phyloP scores from a whole-genome alignment of 30 jellyfish, hydroid and myxozoan genomes.

The Cassiopea xamachana region DNA sequence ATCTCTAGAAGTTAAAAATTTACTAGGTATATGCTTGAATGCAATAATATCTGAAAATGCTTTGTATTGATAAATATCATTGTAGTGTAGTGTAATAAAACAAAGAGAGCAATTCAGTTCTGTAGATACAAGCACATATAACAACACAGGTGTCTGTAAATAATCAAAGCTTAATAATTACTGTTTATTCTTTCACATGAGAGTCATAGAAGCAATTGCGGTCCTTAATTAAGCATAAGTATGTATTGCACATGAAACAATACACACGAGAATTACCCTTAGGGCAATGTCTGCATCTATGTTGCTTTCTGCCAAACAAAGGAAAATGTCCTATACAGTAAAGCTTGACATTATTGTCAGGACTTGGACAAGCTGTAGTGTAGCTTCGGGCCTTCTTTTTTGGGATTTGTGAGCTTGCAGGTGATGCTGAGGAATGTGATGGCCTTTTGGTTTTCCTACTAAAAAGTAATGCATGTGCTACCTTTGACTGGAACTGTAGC shows the following conservation, averaged over 20 bases:
- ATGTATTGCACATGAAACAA: not conserved
- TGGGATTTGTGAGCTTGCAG: not conserved
- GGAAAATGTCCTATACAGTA: conserved; percentile 21
- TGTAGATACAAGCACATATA: no score
- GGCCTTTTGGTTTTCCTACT: not conserved
- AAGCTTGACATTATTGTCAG: conserved; percentile 5
- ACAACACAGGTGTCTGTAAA: no score
- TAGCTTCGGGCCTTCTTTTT: no score
- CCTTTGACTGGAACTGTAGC: not conserved
- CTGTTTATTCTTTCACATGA: not conserved
- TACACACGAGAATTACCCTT: not conserved
- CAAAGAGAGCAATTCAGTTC: no score
- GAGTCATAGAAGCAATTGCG: not conserved
- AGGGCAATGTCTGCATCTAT: conserved; percentile 2
- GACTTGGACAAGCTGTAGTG: not conserved
- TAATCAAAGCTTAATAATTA: not conserved
- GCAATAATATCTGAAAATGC: not conserved
- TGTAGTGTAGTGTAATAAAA: not conserved
- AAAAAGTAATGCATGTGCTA: not conserved
- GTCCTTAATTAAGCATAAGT: not conserved
- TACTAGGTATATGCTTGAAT: not conserved
- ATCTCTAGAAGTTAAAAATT: not conserved
- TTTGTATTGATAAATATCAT: not conserved
- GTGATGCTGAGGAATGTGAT: not conserved
- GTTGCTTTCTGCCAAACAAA: not conserved